Base-by-base conservation (phyloP, 2,113 vertebrate species). In the Apistogramma diplotaenia region DNA sequence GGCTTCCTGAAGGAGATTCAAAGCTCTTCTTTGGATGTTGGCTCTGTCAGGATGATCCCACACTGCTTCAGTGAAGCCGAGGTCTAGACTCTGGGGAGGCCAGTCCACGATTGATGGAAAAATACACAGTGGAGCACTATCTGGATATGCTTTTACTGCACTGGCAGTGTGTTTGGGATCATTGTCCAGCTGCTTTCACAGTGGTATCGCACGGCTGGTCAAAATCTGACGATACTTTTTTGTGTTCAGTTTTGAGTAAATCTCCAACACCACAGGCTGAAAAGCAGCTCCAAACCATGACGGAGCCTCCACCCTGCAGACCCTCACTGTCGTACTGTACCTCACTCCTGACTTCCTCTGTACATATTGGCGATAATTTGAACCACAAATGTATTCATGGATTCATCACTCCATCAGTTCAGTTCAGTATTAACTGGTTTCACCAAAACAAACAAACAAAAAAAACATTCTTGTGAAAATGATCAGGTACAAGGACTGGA, bases 201-300 rank as follows among this genome's bases (percentile, higher is more conserved):
- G 5, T 31, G 29, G 29, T 31, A 31, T 5, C 5, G 29, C 29
- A 31, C 5, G 29, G 29, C 5, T 3, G 29, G 3, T n/a, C n/a
- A n/a, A n/a, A n/a, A n/a, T n/a, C n/a, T n/a, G 31, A 62, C 0
- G 4, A 12, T 1, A 7, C 5, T 13, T 65, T 65, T 43, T 13
- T 35, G 35, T 3, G 3, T 35, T 35, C 35, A 65, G 33, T 25
- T 43, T 43, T 65, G 3, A 65, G 15, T 0, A 62, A 35, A 5
- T 62, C n/a, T 62, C n/a, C 60, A 62, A 40, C 35, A 62, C n/a
- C 60, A 62, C 8, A 15, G 60, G 40, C 60, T 40, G 60, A 62
- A 23, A 62, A 16, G 60, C 60, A 62, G 60, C 33, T 33, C 23
- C 60, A 62, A 40, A 62, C 35, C 4, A 62, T 40, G 59, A 62